Evolutionary conservation across 2,888 invertebrate genomes (phyloP), one percentile per base, ranked within the genome.

Genomic region (Tethea ocularis): DNA sequence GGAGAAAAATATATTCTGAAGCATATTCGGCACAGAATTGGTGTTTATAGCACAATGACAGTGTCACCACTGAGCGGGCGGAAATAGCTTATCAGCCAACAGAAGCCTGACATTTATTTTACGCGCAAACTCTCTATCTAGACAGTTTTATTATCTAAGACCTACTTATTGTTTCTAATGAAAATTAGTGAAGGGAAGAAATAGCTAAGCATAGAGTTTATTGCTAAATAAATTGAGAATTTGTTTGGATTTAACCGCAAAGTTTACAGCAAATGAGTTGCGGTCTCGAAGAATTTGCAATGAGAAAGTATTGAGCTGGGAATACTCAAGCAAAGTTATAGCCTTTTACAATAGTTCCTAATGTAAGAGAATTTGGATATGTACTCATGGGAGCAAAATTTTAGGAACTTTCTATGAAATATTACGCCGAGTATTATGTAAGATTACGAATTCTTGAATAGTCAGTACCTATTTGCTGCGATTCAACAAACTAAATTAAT

Each of bases 161-260:
- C n/a, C n/a, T n/a, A n/a, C n/a, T n/a, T 38, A 38, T 5, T 38
- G n/a, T 6, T 6, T 38, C 38, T n/a, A 38, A 38, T n/a, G 46
- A 46, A 59, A 57, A 59, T 59, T 57, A 53, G 61, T 58, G 61
- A 65, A 62, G 62, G 62, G 61, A 59, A 59, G 57, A 60, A 58
- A 62, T 56, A 63, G 64, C 64, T 65, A 64, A 70, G 63, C 57
- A 57, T 58, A 63, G n/a, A n/a, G 57, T 66, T 71, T 67, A 70
- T 72, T 70, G 69, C 70, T 61, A 62, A 70, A 70, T 68, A 71
- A 74, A 71, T 72, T 71, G 72, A 64, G 67, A 72, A 73, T 74
- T 69, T 72, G 69, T 67, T 68, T 59, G 46, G 57, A 61, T 69
- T 66, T 62, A 57, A 61, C 67, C 64, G 59, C 71, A 68, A 63